Percentiles rank a stretch among this genome's conserved stretches.
These are phyloP conservation scores for Eubasilissa regina DNA, from an alignment of 1,140 invertebrate genomes.

Conservation along the genomic window DNA sequence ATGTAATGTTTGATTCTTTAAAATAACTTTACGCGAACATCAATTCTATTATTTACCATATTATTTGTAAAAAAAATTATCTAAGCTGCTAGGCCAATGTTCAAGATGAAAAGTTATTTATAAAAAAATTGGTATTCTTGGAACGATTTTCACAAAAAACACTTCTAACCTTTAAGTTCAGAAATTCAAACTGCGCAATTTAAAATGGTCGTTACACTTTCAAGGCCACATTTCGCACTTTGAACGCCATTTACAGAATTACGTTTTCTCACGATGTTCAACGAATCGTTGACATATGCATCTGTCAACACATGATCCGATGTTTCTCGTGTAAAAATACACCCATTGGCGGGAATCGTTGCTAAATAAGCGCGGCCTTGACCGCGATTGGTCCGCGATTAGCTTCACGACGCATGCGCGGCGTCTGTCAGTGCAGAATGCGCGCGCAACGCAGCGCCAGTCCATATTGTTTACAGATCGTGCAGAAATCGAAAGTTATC, in stretches of 20 bases:
- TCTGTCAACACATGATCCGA: neutral
- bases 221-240: too few relatives aligned
- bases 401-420: neutral
- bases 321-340: slow-evolving; percentile 1
- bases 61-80: too few relatives aligned
- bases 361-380: slow-evolving; percentile 18
- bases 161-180: too few relatives aligned
- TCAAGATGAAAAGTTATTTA: too few relatives aligned
- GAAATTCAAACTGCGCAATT: too few relatives aligned
- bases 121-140: too few relatives aligned
- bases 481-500: slow-evolving; percentile 16
- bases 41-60: neutral
- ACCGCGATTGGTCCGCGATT: neutral
- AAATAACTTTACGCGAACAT: neutral
- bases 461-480: neutral
- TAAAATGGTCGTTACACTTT: too few relatives aligned
- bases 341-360: neutral
- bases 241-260: too few relatives aligned
- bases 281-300: slow-evolving; percentile 3
- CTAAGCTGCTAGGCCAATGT: too few relatives aligned
- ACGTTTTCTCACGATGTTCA: too few relatives aligned
- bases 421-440: slow-evolving; percentile 3
- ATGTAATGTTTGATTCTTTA: neutral
- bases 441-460: neutral
- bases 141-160: too few relatives aligned